Evolutionary conservation across 2,113 vertebrate species (phyloP).

Genomic region (Pteruthius melanotis): DNA sequence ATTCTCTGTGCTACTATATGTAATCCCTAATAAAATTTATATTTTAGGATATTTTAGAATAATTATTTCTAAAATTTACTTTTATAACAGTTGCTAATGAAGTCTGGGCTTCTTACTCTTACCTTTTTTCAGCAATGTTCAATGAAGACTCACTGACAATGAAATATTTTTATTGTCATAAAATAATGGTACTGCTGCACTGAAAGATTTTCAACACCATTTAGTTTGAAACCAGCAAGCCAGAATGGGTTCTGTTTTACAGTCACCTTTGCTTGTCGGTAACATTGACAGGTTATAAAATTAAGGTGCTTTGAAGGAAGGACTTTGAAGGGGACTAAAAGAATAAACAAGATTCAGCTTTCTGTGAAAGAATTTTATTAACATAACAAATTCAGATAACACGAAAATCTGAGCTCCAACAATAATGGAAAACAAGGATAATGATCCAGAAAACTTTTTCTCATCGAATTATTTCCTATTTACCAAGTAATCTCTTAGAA

Average conservation of each 20-base stretch:
- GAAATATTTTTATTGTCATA: background rate
- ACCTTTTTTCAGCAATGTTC: background rate
- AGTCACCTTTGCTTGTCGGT: background rate
- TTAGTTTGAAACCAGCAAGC: background rate
- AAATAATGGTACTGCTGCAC: background rate
- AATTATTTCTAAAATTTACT: background rate
- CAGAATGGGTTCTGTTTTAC: background rate
- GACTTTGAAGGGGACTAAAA: rapidly evolving
- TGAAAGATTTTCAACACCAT: background rate
- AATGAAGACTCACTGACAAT: background rate
- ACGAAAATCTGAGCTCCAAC: background rate
- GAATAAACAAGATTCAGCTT: background rate
- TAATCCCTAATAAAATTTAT: background rate
- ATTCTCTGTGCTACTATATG: background rate
- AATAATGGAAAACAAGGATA: background rate
- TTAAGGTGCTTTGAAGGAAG: background rate
- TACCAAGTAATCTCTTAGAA: background rate
- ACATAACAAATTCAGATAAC: background rate
- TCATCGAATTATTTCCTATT: background rate
- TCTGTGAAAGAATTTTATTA: background rate
- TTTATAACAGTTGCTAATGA: background rate
- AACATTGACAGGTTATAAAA: background rate
- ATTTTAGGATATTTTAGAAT: background rate
- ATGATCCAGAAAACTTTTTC: background rate
- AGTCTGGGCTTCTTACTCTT: background rate